These are phyloP conservation scores for Drosophila lacertosa DNA, from an alignment of 1,140 invertebrate genomes.

Conservation along the genomic window DNA sequence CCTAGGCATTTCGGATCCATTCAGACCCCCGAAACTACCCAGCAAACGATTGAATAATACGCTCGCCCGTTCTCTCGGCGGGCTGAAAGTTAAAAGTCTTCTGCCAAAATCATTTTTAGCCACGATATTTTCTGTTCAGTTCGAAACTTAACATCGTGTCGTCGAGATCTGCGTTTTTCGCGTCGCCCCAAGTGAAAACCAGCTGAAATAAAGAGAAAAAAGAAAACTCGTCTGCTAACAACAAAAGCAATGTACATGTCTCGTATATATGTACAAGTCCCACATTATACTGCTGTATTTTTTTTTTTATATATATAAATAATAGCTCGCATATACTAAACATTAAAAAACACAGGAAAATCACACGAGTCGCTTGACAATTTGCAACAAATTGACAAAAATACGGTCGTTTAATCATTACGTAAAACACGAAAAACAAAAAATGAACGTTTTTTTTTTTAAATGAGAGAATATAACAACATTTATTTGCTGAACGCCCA, in stretches of 20 bases:
- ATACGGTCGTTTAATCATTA: constrained; percentile 80
- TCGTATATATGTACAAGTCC: constrained; percentile 49
- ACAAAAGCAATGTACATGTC: constrained; percentile 59
- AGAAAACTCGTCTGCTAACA: constrained; percentile 49
- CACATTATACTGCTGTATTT: constrained; percentile 41
- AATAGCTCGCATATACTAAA: constrained; percentile 74
- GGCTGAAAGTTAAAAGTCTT: constrained; percentile 48
- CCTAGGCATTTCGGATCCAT: constrained; percentile 34
- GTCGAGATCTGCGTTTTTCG: constrained; percentile 56
- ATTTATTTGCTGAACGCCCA: constrained; percentile 49
- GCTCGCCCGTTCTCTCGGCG: constrained; percentile 37
- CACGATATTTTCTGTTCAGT: constrained; percentile 69
- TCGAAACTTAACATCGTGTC: constrained; percentile 76
- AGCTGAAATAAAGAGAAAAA: constrained; percentile 1
- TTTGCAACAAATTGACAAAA: constrained; percentile 81
- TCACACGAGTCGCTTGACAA: constrained; percentile 54
- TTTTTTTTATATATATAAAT: constrained; percentile 63
- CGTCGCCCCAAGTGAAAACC: constrained; percentile 27
- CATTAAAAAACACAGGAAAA: constrained; percentile 39
- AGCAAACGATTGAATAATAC: constrained; percentile 25
- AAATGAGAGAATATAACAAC: constrained; percentile 22
- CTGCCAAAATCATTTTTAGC: constrained; percentile 79
- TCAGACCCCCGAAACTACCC: neutral
- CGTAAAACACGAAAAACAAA: constrained; percentile 62
- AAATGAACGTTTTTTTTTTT: constrained; percentile 12